Evolutionary conservation across 1,140 invertebrate species (phyloP).

Genomic region (Dinoponera quadriceps): DNA sequence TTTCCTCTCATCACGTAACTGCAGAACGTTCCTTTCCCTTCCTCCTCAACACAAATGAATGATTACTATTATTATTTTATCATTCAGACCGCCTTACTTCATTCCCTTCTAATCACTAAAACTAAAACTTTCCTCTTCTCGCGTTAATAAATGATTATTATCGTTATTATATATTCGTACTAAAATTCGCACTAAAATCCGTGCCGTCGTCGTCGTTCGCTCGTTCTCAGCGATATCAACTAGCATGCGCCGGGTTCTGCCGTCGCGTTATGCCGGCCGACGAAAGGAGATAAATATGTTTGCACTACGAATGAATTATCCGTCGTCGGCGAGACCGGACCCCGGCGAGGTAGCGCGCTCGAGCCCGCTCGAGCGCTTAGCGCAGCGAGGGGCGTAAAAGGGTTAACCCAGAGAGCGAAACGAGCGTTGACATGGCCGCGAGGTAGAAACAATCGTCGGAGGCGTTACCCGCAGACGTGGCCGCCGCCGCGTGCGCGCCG

Average conservation of each 20-base stretch:
- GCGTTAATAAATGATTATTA: no score
- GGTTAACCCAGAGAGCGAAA: conserved; percentile 9
- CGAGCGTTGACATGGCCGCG: conserved; percentile 48
- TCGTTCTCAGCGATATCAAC: neutral
- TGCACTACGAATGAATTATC: conserved; percentile 43
- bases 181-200: no score
- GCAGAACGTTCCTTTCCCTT: no score
- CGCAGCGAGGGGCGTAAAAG: conserved; percentile 4
- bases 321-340: neutral
- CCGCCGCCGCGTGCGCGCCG: neutral
- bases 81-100: no score
- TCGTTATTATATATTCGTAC: no score
- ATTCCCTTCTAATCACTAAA: no score
- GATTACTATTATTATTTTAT: no score
- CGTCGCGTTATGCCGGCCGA: neutral
- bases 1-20: no score
- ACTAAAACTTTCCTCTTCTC: no score
- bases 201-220: neutral
- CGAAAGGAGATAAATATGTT: conserved; percentile 37
- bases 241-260: neutral
- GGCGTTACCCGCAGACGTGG: conserved; percentile 20
- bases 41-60: no score
- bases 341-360: neutral
- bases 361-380: neutral
- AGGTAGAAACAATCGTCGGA: conserved; percentile 42